Evolutionary conservation across 2,888 invertebrate genomes (phyloP).

Genomic region (Rhagonycha lutea): DNA sequence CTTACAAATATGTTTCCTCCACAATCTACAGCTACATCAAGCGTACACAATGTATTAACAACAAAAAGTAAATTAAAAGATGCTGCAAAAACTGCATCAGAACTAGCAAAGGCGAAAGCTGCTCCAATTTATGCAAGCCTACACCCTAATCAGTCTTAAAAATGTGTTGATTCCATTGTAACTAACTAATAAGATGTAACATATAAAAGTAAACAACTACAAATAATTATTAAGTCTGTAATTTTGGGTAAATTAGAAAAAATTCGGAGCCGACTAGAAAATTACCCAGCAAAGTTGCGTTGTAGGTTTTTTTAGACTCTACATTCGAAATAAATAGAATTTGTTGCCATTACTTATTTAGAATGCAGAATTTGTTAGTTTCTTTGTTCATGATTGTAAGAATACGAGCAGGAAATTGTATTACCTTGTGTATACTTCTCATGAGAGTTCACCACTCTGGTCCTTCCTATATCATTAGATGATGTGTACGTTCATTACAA

Average conservation of each 20-base stretch:
- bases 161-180: neutral
- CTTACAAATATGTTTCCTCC: slow-evolving; percentile 73
- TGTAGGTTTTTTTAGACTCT: neutral
- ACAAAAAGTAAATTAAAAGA: slow-evolving; percentile 68
- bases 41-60: slow-evolving; percentile 38
- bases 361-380: neutral
- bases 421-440: neutral
- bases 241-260: neutral
- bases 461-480: neutral
- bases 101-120: slow-evolving; percentile 72
- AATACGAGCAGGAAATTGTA: neutral
- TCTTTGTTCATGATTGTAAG: neutral
- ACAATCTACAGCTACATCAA: slow-evolving; percentile 48
- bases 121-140: slow-evolving; percentile 54
- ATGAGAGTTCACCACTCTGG: neutral
- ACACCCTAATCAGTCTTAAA: slow-evolving; percentile 52
- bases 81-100: slow-evolving; percentile 79
- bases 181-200: neutral
- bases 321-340: neutral
- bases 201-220: neutral
- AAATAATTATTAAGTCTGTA: neutral
- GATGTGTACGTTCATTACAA: neutral
- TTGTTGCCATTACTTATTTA: neutral
- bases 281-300: neutral
- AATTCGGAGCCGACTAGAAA: neutral